Base-by-base conservation (phyloP, 2,113 vertebrate genomes). In the Brachirus orientalis region DNA sequence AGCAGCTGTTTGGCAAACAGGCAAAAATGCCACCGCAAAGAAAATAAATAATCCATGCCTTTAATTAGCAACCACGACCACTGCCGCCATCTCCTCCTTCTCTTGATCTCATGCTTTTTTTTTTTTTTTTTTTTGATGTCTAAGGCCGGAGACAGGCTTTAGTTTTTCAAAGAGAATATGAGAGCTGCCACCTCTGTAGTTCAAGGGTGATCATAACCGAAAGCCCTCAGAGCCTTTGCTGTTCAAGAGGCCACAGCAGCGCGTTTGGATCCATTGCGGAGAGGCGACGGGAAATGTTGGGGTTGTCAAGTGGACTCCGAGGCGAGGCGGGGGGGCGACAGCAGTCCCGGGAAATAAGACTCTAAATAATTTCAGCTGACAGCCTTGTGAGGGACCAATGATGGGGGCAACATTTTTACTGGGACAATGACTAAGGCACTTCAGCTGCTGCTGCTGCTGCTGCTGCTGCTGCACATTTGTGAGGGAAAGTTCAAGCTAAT, bases 21-120 rank as follows among this genome's bases (percentile, higher is more conserved):
- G 58, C 64, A 79, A 80, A 28, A 85, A 83, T 75, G 69, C 74
- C 86, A 74, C 85, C 22, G 8, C 8, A n/a, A 74, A 69, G 72
- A 60, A 71, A 79, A 84, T 75, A 82, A 86, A 84, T 86, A 88
- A 81, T 77, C 78, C 75, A 74, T 75, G 75, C 59, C 66, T 88
- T 77, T 79, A 85, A 83, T 83, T 79, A 88, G 69, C 58, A 40
- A 51, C 17, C 71, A 63, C 41, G 8, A 33, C 69, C 3, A 1
- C 47, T 44, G 1, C 36, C 35, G 4, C 58, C 41, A 53, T 54
- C 57, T 33, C 44, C 55, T 19, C 50, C 41, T 38, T 43, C 40
- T 73, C 58, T 76, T 72, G 44, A 80, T 78, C 74, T 75, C 57
- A 45, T 46, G 45, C 53, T 73, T 53, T 72, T n/a, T n/a, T n/a